Base-by-base conservation (phyloP, 2,113 vertebrate species). In the Melanotaenia duboulayi region DNA sequence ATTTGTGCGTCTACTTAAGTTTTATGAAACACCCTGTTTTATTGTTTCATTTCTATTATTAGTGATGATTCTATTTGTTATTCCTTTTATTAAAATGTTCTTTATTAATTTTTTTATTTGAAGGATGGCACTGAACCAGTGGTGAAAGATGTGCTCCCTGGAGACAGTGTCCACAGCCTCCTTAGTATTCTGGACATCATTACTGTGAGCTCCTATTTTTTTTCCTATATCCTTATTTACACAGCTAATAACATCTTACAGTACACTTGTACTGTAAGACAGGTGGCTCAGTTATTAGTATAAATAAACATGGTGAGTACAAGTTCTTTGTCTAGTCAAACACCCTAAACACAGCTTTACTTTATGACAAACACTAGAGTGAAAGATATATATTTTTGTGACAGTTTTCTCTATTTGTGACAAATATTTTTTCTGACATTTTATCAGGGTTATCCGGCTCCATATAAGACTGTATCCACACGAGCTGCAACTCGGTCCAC, bases 171-270 rank as follows among this genome's bases (percentile, higher is more conserved):
- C 37, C 98, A 98, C 91, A 99, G 98, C 69, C 94, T 98, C 24
- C 96, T 99, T 80, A 99, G 97, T 92, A 97, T 99, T 75, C 93
- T 99, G 7, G 98, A 99, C 19, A 94, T 95, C 76, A 98, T 98
- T 90, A 99, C 97, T 0, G 98, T 99, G 86, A 95, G 96, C 90
- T 32, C 12, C 14, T 76, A 56, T 68, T 61, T 71, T 20, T 70
- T 35, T 14, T 48, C n/a, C 7, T 4, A 50, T n/a, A n/a, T n/a
- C n/a, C n/a, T n/a, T n/a, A n/a, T n/a, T n/a, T n/a, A n/a, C n/a
- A n/a, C n/a, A n/a, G n/a, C n/a, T n/a, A n/a, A n/a, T n/a, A n/a
- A n/a, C n/a, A n/a, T n/a, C n/a, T n/a, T n/a, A n/a, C n/a, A n/a
- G n/a, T n/a, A n/a, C n/a, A n/a, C n/a, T n/a, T n/a, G n/a, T n/a